A percentile compares a stretch with the other conserved stretches of the same genome.
phyloP scores from a whole-genome alignment of 1,140 invertebrate genomes.

The Atta cephalotes region DNA sequence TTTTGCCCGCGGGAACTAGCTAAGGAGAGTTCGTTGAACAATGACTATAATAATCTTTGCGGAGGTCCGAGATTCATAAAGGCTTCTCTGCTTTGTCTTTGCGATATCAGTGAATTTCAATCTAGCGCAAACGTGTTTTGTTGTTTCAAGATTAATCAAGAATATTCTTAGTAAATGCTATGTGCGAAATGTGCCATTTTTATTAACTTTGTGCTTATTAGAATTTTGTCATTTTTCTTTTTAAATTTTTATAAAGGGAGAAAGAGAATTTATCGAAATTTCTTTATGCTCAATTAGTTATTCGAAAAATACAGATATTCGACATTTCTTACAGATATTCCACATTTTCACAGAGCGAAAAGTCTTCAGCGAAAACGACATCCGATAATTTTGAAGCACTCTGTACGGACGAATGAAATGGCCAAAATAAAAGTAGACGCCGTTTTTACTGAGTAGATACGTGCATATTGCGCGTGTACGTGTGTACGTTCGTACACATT shows the following conservation, averaged over 20 bases:
- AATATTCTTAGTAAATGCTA: background rate
- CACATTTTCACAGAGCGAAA: background rate
- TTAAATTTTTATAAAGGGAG: background rate
- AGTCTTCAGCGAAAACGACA: background rate
- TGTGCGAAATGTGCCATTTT: background rate
- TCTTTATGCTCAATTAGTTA: background rate
- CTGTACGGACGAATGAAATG: background rate
- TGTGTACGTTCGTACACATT: background rate
- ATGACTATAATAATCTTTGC: slow-evolving; percentile 35
- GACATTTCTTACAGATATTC: background rate
- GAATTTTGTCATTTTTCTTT: background rate
- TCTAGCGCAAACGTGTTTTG: background rate
- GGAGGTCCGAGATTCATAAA: background rate
- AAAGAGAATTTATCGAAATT: background rate
- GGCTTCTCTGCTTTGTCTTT: background rate
- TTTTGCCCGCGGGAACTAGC: slow-evolving; percentile 9
- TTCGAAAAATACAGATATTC: background rate
- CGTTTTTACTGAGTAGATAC: background rate
- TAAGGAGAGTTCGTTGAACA: slow-evolving; percentile 46
- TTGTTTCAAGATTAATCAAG: too few species aligned
- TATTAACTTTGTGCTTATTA: background rate
- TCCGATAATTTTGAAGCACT: background rate
- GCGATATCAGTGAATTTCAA: slow-evolving; percentile 9
- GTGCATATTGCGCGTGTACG: background rate
- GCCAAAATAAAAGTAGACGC: background rate